Evolutionary conservation across 2,888 invertebrate species (phyloP).

Genomic region (Scaptodrosophila latifasciaeformis): DNA sequence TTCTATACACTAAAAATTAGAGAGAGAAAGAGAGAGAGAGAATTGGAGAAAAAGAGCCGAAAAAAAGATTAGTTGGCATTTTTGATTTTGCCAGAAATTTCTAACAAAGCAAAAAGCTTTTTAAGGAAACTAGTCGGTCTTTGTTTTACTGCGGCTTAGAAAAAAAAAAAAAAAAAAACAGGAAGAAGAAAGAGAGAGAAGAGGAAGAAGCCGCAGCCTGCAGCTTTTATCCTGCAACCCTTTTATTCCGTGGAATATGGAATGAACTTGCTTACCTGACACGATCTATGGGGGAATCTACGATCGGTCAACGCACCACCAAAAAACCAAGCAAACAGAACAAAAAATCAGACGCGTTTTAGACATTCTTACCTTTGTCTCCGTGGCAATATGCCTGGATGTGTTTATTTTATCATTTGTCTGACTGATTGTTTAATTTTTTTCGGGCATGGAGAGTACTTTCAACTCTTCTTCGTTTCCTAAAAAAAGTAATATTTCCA

Average conservation of each 20-base stretch:
- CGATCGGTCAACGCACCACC: conserved; percentile 25
- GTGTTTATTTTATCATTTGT: conserved; percentile 58
- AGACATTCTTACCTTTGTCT: conserved; percentile 45
- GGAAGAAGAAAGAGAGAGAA: neutral
- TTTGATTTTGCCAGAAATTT: no score
- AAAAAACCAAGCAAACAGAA: conserved; percentile 18
- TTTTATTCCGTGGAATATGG: no score
- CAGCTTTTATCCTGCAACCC: no score
- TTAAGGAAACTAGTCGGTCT: no score
- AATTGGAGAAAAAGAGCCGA: no score
- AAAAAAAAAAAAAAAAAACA: neutral
- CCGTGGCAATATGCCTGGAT: conserved; percentile 19
- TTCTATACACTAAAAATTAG: no score
- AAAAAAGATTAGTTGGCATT: no score
- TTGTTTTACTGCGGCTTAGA: no score
- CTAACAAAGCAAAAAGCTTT: no score
- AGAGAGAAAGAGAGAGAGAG: no score
- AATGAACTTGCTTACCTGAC: conserved; percentile 48
- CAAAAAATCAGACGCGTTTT: conserved; percentile 56
- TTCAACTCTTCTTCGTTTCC: conserved; percentile 46
- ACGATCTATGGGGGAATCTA: conserved; percentile 39
- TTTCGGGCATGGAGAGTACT: no score
- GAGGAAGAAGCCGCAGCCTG: neutral
- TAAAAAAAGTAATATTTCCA: conserved; percentile 14
- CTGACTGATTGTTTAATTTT: conserved; percentile 56